These are phyloP conservation scores for Caerostris extrusa DNA, from an alignment of 1,140 invertebrate species.

Conservation along the genomic window DNA sequence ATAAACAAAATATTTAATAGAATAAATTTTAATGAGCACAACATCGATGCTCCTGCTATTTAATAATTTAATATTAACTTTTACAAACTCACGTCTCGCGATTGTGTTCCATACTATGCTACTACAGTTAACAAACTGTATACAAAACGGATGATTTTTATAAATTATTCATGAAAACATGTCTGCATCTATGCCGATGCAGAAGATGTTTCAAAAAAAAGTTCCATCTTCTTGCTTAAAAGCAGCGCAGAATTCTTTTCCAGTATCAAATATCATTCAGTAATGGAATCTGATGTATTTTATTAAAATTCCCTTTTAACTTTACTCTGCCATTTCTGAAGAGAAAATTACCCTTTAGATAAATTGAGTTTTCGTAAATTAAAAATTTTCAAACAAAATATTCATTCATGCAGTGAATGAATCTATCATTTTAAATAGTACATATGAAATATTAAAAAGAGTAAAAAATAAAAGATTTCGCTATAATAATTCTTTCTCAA, in stretches of 20 bases:
- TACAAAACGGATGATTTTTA: not conserved
- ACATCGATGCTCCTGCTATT: not conserved
- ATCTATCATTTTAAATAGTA: not conserved
- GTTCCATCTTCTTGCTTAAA: not conserved
- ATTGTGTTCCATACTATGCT: too few relatives aligned
- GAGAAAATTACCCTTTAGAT: not conserved
- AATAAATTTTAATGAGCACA: not conserved
- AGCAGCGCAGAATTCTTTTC: not conserved
- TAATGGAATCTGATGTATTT: not conserved
- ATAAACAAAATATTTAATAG: too few relatives aligned
- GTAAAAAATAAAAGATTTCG: too few relatives aligned
- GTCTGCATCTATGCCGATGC: not conserved
- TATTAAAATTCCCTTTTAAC: conserved; percentile 15
- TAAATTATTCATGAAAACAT: conserved; percentile 36
- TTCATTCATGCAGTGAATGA: not conserved
- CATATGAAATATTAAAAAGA: not conserved
- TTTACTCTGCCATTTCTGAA: not conserved
- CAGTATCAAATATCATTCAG: conserved; percentile 13
- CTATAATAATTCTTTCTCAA: too few relatives aligned
- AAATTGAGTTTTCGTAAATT: not conserved
- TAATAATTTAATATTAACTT: not conserved
- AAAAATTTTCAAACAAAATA: not conserved
- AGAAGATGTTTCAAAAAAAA: not conserved
- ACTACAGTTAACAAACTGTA: not conserved
- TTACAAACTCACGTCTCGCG: not conserved